phyloP scores from a whole-genome alignment of 1,140 invertebrate species.

The Leucophenga varia region DNA sequence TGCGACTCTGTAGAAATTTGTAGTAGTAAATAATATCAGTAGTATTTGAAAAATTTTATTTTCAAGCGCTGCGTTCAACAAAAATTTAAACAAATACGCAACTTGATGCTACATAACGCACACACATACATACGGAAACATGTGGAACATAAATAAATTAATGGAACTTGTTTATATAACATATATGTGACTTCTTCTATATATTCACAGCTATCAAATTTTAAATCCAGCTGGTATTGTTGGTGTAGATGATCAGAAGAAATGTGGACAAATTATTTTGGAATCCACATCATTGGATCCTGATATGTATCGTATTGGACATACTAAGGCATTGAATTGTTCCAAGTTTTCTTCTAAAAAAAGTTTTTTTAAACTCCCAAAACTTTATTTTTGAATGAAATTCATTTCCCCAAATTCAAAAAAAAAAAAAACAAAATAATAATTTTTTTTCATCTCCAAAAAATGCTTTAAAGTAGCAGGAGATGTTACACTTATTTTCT shows the following conservation, averaged over 20 bases:
- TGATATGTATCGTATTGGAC: conserved; percentile 94
- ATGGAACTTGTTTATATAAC: too few relatives aligned
- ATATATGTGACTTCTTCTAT: too few relatives aligned
- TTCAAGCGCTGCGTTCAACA: conserved; percentile 31
- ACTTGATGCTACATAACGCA: conserved; percentile 7
- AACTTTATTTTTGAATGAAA: conserved; percentile 30
- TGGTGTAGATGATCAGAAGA: conserved; percentile 80
- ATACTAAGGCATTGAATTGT: conserved; percentile 84
- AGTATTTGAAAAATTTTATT: conserved; percentile 2
- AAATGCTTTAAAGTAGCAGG: too few relatives aligned
- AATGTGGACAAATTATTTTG: conserved; percentile 76
- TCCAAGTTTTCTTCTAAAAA: conserved; percentile 41
- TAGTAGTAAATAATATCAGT: conserved; percentile 5
- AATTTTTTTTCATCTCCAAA: too few relatives aligned
- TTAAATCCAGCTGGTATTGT: conserved; percentile 91
- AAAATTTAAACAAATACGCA: too few relatives aligned
- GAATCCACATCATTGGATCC: conserved; percentile 82
- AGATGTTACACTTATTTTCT: too few relatives aligned
- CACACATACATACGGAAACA: too few relatives aligned
- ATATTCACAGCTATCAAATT: conserved; percentile 87
- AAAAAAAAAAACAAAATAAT: too few relatives aligned
- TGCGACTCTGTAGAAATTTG: conserved; percentile 11
- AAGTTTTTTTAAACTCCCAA: conserved; percentile 14
- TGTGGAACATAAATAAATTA: too few relatives aligned
- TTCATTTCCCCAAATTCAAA: too few relatives aligned